phyloP scores from a whole-genome alignment of 1,140 invertebrate genomes.

The Epicauta chinensis region DNA sequence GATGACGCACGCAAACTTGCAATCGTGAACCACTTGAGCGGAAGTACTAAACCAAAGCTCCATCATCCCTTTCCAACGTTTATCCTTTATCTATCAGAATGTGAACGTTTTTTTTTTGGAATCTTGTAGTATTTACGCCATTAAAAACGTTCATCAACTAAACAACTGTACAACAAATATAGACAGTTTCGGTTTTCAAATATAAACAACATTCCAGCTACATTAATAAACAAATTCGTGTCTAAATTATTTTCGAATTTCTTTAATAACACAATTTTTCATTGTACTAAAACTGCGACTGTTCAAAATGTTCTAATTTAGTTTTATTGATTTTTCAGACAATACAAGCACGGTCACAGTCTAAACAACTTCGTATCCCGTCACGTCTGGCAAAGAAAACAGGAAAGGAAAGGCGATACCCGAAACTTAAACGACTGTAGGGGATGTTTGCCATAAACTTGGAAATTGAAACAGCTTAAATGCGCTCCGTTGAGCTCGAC shows the following conservation, averaged over 20 bases:
- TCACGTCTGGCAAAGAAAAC: slow-evolving; percentile 24
- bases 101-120: too few relatives aligned
- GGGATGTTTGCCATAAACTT: slow-evolving; percentile 23
- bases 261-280: too few relatives aligned
- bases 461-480: slow-evolving; percentile 28
- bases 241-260: too few relatives aligned
- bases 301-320: slow-evolving; percentile 7
- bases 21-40: slow-evolving; percentile 28
- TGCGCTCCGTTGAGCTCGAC: slow-evolving; percentile 19
- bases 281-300: too few relatives aligned
- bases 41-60: slow-evolving; percentile 25
- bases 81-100: slow-evolving; percentile 5
- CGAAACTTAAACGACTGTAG: slow-evolving; percentile 25
- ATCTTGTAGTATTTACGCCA: too few relatives aligned
- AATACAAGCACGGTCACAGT: slow-evolving; percentile 11
- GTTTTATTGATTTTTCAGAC: slow-evolving; percentile 16
- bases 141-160: too few relatives aligned
- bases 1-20: slow-evolving; percentile 17
- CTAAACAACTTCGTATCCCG: slow-evolving; percentile 11
- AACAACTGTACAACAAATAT: too few relatives aligned
- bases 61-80: slow-evolving; percentile 19
- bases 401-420: slow-evolving; percentile 23
- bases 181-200: too few relatives aligned
- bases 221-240: too few relatives aligned
- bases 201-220: too few relatives aligned